Evolutionary conservation across 1,140 invertebrate species (phyloP), one percentile per base, ranked within the genome.

Genomic region (Psilanteris sp.): DNA sequence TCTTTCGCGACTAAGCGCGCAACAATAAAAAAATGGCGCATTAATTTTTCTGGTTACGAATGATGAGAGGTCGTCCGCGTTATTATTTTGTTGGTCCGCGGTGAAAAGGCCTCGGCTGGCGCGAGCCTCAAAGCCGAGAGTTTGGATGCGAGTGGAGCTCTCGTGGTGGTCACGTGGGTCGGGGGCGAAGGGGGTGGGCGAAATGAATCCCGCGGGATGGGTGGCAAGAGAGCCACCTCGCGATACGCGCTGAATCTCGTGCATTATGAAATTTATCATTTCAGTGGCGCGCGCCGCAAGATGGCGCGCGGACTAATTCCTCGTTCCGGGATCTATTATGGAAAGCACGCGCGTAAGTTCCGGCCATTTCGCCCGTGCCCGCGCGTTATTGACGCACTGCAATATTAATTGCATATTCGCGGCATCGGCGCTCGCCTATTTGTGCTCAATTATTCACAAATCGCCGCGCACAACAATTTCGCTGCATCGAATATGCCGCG

Each of bases 181-280:
- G 66, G 66, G 59, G 73, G 41, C 41, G 50, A 64, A 66, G 66
- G 66, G 59, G 73, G 52, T 50, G 41, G n/a, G 44, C 50, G 32
- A 68, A 57, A 64, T 62, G 50, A 64, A 62, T 55, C 64, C 57
- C 50, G 20, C 39, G 72, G 32, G 64, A 41, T 29, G 16, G 46
- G 7, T 27, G 55, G 27, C 54, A 61, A 67, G 61, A 61, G 71
- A 66, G 50, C 43, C 67, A 77, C 66, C 54, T 62, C 13, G 41
- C 66, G 54, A 71, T 77, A 66, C 29, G 36, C 54, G 44, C 7
- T 70, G 54, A 59, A 54, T 71, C 67, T 77, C 67, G 26, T 77
- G 67, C 66, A 77, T 77, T 77, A 77, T 77, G 74, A 72, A 77
- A 77, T 77, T 77, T 70, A 77, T 77, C 74, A 77, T 77, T 77